Percentiles rank a stretch among this genome's conserved stretches.
Evolutionary conservation across 2,113 vertebrate genomes (phyloP).

Genomic region (Tachycineta bicolor): DNA sequence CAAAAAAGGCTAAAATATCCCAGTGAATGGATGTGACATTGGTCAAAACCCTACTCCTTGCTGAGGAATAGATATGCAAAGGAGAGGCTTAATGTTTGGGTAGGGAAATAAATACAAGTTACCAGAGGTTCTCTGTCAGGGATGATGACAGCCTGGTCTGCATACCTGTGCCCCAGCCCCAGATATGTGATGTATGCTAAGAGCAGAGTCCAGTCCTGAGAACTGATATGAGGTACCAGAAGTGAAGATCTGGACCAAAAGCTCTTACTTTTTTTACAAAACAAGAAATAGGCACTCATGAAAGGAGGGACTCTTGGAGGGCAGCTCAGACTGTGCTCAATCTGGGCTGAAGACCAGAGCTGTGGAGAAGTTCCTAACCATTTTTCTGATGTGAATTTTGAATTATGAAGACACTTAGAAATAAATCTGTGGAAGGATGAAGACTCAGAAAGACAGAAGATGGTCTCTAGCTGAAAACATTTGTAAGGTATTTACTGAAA

Average conservation of each 20-base stretch:
- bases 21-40: neutral
- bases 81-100: neutral
- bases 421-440: neutral
- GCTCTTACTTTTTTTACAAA: neutral
- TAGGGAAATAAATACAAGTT: neutral
- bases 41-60: neutral
- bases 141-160: neutral
- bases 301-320: neutral
- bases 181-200: neutral
- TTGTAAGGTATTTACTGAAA: neutral
- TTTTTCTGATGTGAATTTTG: neutral
- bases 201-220: neutral
- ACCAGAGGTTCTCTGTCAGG: neutral
- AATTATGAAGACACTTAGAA: neutral
- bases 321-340: accelerated
- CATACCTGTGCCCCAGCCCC: neutral
- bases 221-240: neutral
- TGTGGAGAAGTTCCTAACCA: neutral
- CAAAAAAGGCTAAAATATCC: neutral
- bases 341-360: neutral
- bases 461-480: neutral
- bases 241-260: neutral
- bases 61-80: neutral
- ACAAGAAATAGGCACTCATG: neutral
- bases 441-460: neutral